Evolutionary conservation across 2,113 vertebrate genomes (phyloP).

Genomic region (Ranitomeya imitator): DNA sequence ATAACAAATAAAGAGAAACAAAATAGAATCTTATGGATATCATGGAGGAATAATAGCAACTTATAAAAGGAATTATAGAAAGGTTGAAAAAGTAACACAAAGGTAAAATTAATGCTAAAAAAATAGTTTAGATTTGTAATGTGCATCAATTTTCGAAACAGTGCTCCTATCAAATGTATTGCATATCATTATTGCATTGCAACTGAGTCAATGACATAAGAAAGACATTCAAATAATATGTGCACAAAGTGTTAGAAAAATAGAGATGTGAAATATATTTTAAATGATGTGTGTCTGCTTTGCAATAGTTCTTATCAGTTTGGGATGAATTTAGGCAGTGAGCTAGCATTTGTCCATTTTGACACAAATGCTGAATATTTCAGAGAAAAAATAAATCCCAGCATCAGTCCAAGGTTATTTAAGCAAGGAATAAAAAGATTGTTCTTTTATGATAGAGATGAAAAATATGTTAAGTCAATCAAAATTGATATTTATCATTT

Average conservation of each 20-base stretch:
- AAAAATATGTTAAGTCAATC: constrained; percentile 46
- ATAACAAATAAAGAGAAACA: no score
- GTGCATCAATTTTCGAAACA: not conserved
- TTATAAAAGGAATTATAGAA: no score
- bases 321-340: constrained; percentile 43
- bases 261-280: constrained; percentile 41
- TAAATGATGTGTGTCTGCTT: constrained; percentile 43
- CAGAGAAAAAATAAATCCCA: constrained; percentile 34
- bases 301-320: constrained; percentile 44
- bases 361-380: constrained; percentile 46
- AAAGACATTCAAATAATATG: constrained; percentile 40
- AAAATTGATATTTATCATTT: constrained; percentile 29
- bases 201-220: constrained; percentile 16
- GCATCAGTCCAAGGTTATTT: constrained; percentile 50
- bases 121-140: no score
- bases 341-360: constrained; percentile 38
- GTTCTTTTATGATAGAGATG: constrained; percentile 50
- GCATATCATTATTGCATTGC: not conserved
- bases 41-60: no score
- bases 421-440: constrained; percentile 41
- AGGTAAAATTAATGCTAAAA: no score
- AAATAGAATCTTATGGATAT: no score
- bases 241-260: constrained; percentile 20
- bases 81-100: no score
- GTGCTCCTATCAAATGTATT: not conserved